Evolutionary conservation across 2,888 invertebrate genomes (phyloP).

Genomic region (Acleris sparsana): DNA sequence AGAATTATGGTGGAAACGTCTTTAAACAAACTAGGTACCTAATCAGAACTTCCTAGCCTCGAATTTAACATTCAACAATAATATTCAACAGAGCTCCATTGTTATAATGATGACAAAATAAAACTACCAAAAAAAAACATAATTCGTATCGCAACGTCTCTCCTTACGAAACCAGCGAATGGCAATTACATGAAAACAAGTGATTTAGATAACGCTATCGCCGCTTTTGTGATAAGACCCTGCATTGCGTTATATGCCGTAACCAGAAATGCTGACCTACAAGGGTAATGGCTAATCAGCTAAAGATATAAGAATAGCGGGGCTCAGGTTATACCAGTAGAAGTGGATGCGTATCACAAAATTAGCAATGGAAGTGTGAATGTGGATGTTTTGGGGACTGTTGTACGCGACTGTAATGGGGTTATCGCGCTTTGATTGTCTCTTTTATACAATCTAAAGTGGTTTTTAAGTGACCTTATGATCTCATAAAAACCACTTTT

Average conservation of each 20-base stretch:
- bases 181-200: slow-evolving; percentile 51
- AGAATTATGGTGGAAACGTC: too few species aligned
- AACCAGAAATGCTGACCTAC: slow-evolving; percentile 21
- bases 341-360: slow-evolving; percentile 20
- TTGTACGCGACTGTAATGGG: slow-evolving; percentile 56
- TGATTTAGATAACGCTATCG: slow-evolving; percentile 66
- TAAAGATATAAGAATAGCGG: not conserved
- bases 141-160: slow-evolving; percentile 21
- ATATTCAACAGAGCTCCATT: too few species aligned
- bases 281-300: slow-evolving; percentile 3
- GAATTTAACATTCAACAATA: too few species aligned
- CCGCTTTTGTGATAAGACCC: slow-evolving; percentile 46
- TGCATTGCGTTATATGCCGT: slow-evolving; percentile 47
- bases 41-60: too few species aligned
- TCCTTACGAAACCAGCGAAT: slow-evolving; percentile 30
- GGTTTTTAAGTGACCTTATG: not conserved
- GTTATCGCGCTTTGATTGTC: slow-evolving; percentile 51
- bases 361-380: slow-evolving; percentile 29
- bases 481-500: not conserved
- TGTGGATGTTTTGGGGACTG: slow-evolving; percentile 35
- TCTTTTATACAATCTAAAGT: not conserved
- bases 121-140: not conserved
- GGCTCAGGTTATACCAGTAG: slow-evolving; percentile 12
- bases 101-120: too few species aligned
- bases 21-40: too few species aligned